Base-by-base conservation (phyloP, 1,140 invertebrate genomes). In the Eulimnadia texana region DNA sequence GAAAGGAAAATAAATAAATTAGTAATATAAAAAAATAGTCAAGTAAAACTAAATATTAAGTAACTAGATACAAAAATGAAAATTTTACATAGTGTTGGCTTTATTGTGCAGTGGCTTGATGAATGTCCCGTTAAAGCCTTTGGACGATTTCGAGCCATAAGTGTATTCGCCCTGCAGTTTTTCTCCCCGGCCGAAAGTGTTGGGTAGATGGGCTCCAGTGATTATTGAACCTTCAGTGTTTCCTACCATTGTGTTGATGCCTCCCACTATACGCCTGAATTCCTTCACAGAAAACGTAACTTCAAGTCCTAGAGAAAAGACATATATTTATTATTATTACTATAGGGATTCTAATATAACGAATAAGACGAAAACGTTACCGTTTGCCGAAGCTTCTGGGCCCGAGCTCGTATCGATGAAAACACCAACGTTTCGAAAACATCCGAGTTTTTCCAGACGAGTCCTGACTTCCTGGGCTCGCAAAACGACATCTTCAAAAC, bases 211-310 rank as follows among this genome's bases (percentile, higher is more conserved):
- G 11, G 83, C 70, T 33, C 83, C 81, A 20, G 90, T 73, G 11
- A 84, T 76, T 29, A 93, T 66, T 25, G 85, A 84, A 9, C 85
- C 88, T 71, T 92, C 88, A 72, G 93, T 93, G 66, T 89, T 87
- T 25, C 86, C 88, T 59, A 92, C 82, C 63, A 84, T 78, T 0
- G 88, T 90, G 65, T 82, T 87, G 42, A 92, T 77, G n/a, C 84
- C 84, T 11, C 89, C 90, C 50, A 81, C 80, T 25, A 91, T 68
- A 27, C 85, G 71, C 53, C 82, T 81, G 57, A 83, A 67, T 74
- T 93, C 91, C 61, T 79, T 76, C 16, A 93, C 87, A 64, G 81
- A 78, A 71, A 90, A 93, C 16, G 85, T 89, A 3, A 94, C 81
- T 83, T 87, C 68, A 25, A 71, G 68, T 51, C 28, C n/a, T n/a